A percentile compares a stretch with the other conserved stretches of the same genome.
Evolutionary conservation across 2,113 vertebrate species (phyloP).

Genomic region (Antennarius striatus): DNA sequence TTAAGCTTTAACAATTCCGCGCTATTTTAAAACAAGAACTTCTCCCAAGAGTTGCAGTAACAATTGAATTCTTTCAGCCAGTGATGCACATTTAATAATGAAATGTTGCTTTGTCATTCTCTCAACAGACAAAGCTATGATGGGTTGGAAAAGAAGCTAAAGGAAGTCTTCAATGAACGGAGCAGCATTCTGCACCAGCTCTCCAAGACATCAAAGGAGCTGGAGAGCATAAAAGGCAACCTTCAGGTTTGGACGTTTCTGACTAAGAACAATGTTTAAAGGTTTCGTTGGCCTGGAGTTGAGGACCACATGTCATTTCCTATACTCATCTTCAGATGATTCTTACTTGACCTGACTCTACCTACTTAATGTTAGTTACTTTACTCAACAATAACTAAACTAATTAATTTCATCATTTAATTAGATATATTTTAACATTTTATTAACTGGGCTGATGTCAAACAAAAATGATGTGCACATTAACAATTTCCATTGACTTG

Average conservation of each 20-base stretch:
- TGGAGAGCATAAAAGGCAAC: slow-evolving; percentile 92
- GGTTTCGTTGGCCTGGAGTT: slow-evolving; percentile 8
- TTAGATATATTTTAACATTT: too few relatives aligned
- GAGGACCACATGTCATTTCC: slow-evolving; percentile 1
- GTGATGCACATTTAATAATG: slow-evolving; percentile 42
- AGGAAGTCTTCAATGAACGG: slow-evolving; percentile 92
- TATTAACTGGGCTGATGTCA: too few relatives aligned
- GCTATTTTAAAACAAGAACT: slow-evolving; percentile 51
- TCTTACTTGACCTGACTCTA: too few relatives aligned
- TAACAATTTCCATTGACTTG: too few relatives aligned
- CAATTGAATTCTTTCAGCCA: slow-evolving; percentile 41
- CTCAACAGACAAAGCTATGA: slow-evolving; percentile 90
- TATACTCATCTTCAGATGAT: neutral
- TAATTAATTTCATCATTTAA: too few relatives aligned
- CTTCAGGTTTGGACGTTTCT: slow-evolving; percentile 84
- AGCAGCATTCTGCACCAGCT: slow-evolving; percentile 90
- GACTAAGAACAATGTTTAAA: slow-evolving; percentile 18
- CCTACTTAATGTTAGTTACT: too few relatives aligned
- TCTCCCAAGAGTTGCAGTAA: slow-evolving; percentile 48
- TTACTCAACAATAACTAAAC: too few relatives aligned
- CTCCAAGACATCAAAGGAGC: slow-evolving; percentile 92
- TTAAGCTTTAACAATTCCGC: slow-evolving; percentile 35
- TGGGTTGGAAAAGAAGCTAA: slow-evolving; percentile 91
- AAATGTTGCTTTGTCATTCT: slow-evolving; percentile 52
- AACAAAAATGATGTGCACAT: too few relatives aligned